Percentiles rank a stretch among this genome's conserved stretches.
These are phyloP conservation scores for Melanostoma scalare DNA, from an alignment of 2,888 invertebrate genomes.

Conservation along the genomic window DNA sequence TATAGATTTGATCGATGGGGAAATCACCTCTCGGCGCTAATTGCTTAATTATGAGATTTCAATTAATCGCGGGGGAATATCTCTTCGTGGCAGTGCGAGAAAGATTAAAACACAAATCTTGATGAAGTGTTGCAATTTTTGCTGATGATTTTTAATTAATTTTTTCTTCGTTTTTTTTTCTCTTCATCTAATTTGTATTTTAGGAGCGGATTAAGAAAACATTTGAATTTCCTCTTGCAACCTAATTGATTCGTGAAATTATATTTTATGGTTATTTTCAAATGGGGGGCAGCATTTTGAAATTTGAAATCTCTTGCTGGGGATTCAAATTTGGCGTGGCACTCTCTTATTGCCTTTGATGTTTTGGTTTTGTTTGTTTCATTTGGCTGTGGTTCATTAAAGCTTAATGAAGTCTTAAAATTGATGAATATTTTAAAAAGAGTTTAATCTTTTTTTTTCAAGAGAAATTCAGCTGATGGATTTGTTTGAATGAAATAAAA, in stretches of 20 bases:
- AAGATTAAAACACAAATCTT: constrained; percentile 16
- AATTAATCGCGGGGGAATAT: constrained; percentile 52
- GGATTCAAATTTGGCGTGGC: neutral
- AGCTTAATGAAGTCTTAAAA: constrained; percentile 7
- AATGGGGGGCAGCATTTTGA: neutral
- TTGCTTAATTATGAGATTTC: constrained; percentile 69
- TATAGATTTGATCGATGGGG: constrained; percentile 71
- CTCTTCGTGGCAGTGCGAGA: neutral
- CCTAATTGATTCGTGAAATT: constrained; percentile 50
- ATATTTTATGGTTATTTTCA: constrained; percentile 47
- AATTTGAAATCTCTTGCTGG: neutral
- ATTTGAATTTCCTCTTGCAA: neutral
- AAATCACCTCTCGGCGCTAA: constrained; percentile 71
- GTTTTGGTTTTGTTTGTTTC: constrained; percentile 5
- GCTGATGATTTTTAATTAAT: constrained; percentile 51
- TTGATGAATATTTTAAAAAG: no score
- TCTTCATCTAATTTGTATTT: constrained; percentile 10
- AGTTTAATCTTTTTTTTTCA: no score
- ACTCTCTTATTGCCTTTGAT: constrained; percentile 23
- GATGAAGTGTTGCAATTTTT: constrained; percentile 57
- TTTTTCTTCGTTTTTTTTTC: neutral
- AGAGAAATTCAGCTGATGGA: no score
- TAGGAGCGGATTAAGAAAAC: constrained; percentile 17
- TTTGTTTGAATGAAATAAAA: no score
- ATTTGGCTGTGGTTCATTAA: constrained; percentile 15